These are phyloP conservation scores for Cotesia congregata DNA, from an alignment of 2,888 invertebrate species.

Conservation along the genomic window DNA sequence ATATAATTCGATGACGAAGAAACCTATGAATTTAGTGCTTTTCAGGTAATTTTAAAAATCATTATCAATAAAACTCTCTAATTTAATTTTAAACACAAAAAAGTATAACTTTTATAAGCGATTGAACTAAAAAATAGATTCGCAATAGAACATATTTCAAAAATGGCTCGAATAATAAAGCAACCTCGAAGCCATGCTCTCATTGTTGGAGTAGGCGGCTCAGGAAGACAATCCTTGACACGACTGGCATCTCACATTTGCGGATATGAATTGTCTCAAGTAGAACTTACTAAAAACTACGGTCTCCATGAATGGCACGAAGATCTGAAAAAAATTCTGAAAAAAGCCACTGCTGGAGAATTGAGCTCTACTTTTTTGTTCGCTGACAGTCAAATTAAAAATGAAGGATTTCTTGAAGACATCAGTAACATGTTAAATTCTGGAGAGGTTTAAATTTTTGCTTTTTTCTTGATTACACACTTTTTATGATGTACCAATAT, in stretches of 20 bases:
- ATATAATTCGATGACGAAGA: conserved; percentile 95
- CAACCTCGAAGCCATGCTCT: conserved; percentile 93
- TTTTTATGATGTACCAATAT: too few species aligned
- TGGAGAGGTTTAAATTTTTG: conserved; percentile 78
- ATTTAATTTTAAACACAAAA: conserved; percentile 28
- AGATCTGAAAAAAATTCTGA: conserved; percentile 86
- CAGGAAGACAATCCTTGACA: conserved; percentile 92
- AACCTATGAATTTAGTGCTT: conserved; percentile 95
- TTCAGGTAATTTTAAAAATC: conserved; percentile 76
- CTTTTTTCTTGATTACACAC: too few species aligned
- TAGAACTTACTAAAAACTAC: conserved; percentile 91
- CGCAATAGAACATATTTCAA: conserved; percentile 93
- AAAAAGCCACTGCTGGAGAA: conserved; percentile 86
- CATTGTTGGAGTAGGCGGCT: conserved; percentile 93
- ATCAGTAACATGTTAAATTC: conserved; percentile 92
- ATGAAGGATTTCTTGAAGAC: conserved; percentile 93
- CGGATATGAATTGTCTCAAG: conserved; percentile 90
- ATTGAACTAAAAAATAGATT: conserved; percentile 76
- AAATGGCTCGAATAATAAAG: conserved; percentile 90
- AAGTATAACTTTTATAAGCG: not conserved
- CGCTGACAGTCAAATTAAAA: conserved; percentile 93
- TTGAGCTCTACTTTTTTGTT: conserved; percentile 91
- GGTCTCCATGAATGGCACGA: conserved; percentile 90
- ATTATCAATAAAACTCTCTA: conserved; percentile 12
- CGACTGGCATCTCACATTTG: conserved; percentile 93